These are phyloP conservation scores for Hipposideros larvatus DNA, from an alignment of 2,797 vertebrate species.

Conservation along the genomic window DNA sequence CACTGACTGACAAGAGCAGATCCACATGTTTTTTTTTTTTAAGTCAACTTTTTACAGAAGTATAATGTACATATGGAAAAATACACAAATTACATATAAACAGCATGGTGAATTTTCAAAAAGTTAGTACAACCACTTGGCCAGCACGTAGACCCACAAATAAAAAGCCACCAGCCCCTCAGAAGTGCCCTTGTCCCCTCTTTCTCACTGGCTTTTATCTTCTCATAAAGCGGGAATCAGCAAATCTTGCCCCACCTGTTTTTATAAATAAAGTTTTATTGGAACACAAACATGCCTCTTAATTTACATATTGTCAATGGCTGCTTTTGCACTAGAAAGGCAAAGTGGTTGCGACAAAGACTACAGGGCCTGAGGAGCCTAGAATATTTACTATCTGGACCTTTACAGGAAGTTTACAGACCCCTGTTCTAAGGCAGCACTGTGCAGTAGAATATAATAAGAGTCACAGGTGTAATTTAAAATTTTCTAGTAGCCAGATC, in stretches of 20 bases:
- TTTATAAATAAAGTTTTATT: slow-evolving; percentile 59
- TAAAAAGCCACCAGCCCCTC: not conserved
- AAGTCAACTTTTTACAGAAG: not conserved
- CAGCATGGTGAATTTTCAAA: not conserved
- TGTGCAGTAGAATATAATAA: not conserved
- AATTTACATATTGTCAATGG: not conserved
- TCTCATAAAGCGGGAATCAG: not conserved
- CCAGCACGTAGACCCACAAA: not conserved
- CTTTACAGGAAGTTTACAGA: not conserved
- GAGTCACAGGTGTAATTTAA: not conserved
- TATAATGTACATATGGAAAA: not conserved
- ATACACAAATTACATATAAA: not conserved
- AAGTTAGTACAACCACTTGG: not conserved
- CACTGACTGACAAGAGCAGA: not conserved
- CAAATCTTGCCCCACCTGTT: not conserved
- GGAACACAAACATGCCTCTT: not conserved
- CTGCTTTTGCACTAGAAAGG: not conserved
- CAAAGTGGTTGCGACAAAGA: not conserved
- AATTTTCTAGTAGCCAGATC: slow-evolving; percentile 11
- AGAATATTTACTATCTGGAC: not conserved
- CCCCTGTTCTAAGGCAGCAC: not conserved
- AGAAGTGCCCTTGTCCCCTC: not conserved
- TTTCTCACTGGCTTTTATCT: not conserved
- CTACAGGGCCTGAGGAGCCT: not conserved
- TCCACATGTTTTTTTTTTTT: not conserved